Evolutionary conservation across 2,888 invertebrate genomes (phyloP).

Genomic region (Plagodis dolabraria): DNA sequence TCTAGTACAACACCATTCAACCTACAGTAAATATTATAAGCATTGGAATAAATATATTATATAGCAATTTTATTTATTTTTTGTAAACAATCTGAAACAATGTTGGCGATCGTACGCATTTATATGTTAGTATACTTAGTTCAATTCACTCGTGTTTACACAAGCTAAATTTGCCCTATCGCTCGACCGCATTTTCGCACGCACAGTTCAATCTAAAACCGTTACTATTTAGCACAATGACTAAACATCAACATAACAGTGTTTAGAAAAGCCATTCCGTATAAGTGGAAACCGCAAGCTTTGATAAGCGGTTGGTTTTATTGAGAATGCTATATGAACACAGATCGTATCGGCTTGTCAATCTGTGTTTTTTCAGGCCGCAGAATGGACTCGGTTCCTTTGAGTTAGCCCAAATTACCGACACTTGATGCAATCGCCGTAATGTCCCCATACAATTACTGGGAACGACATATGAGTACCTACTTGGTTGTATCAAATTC

Average conservation of each 20-base stretch:
- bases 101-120: too few relatives aligned
- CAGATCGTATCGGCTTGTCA: constrained; percentile 48
- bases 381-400: constrained; percentile 40
- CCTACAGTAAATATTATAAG: too few relatives aligned
- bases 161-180: constrained; percentile 70
- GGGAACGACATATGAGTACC: constrained; percentile 19
- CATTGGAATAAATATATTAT: too few relatives aligned
- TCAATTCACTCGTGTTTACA: constrained; percentile 50
- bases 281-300: constrained; percentile 48
- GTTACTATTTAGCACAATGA: constrained; percentile 68
- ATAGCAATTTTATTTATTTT: too few relatives aligned
- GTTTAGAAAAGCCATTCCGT: constrained; percentile 46
- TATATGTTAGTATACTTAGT: constrained; percentile 1
- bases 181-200: constrained; percentile 80
- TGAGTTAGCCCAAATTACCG: constrained; percentile 39
- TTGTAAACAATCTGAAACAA: too few relatives aligned
- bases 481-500: constrained; percentile 25
- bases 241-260: constrained; percentile 62
- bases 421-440: constrained; percentile 32
- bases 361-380: constrained; percentile 49
- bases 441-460: constrained; percentile 16
- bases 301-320: constrained; percentile 49
- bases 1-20: too few relatives aligned
- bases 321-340: constrained; percentile 39
- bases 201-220: constrained; percentile 66